Conservation (phyloP, 2,888 invertebrate species). For the Apamea monoglypha region DNA sequence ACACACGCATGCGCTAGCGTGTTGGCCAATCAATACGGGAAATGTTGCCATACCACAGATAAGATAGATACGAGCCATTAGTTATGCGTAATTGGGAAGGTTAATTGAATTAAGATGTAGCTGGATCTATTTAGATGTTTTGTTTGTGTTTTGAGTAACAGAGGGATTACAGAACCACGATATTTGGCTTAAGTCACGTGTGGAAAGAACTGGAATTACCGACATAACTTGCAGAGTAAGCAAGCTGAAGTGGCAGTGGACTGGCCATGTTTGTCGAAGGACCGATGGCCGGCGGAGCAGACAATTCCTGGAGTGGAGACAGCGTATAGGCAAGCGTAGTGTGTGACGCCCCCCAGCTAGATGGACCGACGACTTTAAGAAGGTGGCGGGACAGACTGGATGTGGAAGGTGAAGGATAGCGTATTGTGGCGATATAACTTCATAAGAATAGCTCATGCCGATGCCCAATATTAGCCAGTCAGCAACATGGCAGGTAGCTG, state of each 20-base stretch:
- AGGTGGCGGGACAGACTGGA: background rate
- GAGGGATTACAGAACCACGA: background rate
- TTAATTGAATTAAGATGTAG: conserved; percentile 47
- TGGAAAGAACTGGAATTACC: background rate
- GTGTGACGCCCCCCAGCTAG: background rate
- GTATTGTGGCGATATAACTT: background rate
- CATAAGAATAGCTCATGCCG: background rate
- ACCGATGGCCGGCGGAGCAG: background rate
- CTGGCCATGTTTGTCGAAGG: background rate
- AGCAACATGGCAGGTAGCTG: background rate
- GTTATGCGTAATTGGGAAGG: conserved; percentile 48
- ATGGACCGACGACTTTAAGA: background rate
- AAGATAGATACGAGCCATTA: conserved; percentile 51
- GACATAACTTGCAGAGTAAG: background rate
- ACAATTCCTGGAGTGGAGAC: background rate
- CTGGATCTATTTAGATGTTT: background rate
- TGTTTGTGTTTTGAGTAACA: background rate
- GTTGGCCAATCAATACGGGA: conserved; percentile 49
- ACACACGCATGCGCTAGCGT: conserved; percentile 50
- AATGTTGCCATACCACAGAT: conserved; percentile 55
- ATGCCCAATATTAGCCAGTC: background rate
- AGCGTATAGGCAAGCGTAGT: background rate
- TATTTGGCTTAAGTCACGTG: background rate
- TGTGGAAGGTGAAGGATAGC: background rate
- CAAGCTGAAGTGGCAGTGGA: background rate